Evolutionary conservation across 2,888 invertebrate species (phyloP), one percentile per base, ranked within the genome.

Genomic region (Iselma pallidipennis): DNA sequence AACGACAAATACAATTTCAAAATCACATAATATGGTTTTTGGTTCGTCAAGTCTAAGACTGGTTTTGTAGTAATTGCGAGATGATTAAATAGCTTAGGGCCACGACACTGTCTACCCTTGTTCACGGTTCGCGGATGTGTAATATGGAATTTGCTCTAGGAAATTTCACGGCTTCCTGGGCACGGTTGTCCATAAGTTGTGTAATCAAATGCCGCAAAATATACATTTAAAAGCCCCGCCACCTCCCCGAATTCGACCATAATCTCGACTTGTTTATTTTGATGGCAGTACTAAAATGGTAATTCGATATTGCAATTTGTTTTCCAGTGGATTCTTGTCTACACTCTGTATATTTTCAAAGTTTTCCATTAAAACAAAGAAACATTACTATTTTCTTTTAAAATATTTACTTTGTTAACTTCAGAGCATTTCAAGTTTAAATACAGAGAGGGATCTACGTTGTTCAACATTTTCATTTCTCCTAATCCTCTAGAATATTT

Each of bases 31-130:
- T 37, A 16, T 71, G 69, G 65, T 67, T 65, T 68, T 67, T 65
- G 66, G 65, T 66, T 65, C 66, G 66, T 68, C 70, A 71, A 68
- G 65, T 61, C 61, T 65, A 65, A 63, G 65, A 66, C 66, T 66
- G 72, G 66, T 66, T 66, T 68, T 60, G 67, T 67, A 67, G 71
- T 75, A 76, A 76, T 76, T 76, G 75, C 70, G 67, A 72, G 72
- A 74, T 75, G 75, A 76, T 76, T 76, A 75, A 76, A 76, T 74
- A 70, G 72, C 73, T 74, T 67, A 63, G 67, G 71, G 68, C 67
- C 65, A 66, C 55, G 62, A 66, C 67, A 61, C 60, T 59, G 61
- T 62, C 57, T 61, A 63, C 68, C 69, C 70, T 70, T 62, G 62
- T 48, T 51, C 33, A 61, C 59, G 59, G 45, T 66, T 64, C 56